Conservation (phyloP, 2,797 vertebrate genomes). For the Euphonia xanthogaster region DNA sequence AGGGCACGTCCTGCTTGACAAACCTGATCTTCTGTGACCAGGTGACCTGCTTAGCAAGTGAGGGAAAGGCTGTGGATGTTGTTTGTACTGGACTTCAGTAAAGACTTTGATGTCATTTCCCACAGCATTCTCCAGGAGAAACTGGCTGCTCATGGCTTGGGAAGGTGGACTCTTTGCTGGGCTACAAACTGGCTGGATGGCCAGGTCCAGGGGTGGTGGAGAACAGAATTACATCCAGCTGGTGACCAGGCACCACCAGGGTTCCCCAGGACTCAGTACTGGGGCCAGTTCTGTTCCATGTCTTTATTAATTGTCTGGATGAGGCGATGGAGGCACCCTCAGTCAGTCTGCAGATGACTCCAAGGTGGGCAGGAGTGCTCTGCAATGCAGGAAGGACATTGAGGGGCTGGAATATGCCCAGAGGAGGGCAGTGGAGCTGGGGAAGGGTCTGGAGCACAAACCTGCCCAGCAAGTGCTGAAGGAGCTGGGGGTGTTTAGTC, state of each 20-base stretch:
- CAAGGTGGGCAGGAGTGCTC: neutral
- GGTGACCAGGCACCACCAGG: neutral
- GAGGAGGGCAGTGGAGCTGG: neutral
- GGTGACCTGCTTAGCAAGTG: neutral
- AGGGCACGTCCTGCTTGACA: neutral
- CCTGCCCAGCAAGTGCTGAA: neutral
- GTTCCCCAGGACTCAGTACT: neutral
- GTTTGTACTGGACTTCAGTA: neutral
- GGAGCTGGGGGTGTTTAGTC: neutral
- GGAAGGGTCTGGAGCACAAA: neutral
- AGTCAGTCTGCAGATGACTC: neutral
- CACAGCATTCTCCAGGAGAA: neutral
- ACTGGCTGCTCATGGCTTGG: neutral
- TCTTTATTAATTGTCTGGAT: neutral
- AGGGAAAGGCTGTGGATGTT: neutral
- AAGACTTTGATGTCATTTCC: neutral
- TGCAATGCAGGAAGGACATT: neutral
- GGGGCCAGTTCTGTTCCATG: neutral
- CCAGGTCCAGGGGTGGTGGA: neutral
- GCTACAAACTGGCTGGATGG: neutral
- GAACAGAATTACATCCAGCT: neutral
- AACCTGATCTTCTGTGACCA: neutral
- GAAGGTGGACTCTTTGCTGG: neutral
- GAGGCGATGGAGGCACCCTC: neutral
- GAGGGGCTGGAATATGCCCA: fast-evolving